Conservation (phyloP, 2,888 invertebrate genomes). For the Hedychridium roseum region DNA sequence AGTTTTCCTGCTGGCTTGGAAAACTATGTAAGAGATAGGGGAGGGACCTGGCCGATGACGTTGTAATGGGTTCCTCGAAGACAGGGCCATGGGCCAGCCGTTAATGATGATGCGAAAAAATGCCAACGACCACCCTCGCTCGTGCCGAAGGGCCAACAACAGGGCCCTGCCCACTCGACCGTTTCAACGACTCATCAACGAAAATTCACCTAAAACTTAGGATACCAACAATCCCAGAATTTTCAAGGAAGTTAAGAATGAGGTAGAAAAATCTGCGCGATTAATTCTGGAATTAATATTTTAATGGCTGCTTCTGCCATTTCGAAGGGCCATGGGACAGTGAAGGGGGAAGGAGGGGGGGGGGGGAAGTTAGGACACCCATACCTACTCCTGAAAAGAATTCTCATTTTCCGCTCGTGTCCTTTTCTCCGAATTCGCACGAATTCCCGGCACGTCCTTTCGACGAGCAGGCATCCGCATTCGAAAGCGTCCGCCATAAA, state of each 20-base stretch:
- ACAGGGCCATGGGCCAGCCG: slow-evolving; percentile 31
- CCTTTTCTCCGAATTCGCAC: slow-evolving; percentile 35
- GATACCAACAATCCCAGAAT: too few relatives aligned
- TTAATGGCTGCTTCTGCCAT: neutral
- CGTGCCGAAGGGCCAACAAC: neutral
- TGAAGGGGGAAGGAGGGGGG: neutral
- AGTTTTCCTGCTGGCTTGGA: too few relatives aligned
- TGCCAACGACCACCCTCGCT: slow-evolving; percentile 20
- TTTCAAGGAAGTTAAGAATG: too few relatives aligned
- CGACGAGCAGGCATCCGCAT: slow-evolving; percentile 34
- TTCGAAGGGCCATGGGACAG: neutral
- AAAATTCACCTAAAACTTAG: too few relatives aligned
- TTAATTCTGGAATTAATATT: too few relatives aligned
- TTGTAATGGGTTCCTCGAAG: slow-evolving; percentile 53
- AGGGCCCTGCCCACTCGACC: neutral
- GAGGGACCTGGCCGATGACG: too few relatives aligned
- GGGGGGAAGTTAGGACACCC: neutral
- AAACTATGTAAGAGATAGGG: too few relatives aligned
- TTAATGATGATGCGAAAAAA: slow-evolving; percentile 43
- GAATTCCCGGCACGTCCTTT: slow-evolving; percentile 39
- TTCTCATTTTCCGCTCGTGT: slow-evolving; percentile 20
- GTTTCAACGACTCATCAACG: too few relatives aligned
- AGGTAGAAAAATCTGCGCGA: too few relatives aligned
- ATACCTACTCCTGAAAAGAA: slow-evolving; percentile 7
- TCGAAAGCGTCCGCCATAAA: slow-evolving; percentile 10